phyloP scores from a whole-genome alignment of 2,888 invertebrate genomes.

The Pocota personata region DNA sequence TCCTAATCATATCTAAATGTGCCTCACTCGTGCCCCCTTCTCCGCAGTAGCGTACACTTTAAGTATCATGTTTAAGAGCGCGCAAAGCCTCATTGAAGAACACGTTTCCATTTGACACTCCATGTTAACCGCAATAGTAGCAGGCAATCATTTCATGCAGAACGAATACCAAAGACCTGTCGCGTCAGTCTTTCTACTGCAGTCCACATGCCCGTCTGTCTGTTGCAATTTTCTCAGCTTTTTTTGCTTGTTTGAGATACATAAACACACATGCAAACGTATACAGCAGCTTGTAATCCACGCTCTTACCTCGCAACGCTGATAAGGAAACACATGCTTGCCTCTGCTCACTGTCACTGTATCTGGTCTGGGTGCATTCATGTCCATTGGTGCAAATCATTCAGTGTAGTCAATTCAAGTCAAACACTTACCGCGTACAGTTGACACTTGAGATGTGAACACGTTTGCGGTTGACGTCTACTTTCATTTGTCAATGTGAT shows the following conservation, averaged over 20 bases:
- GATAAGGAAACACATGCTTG: slow-evolving; percentile 42
- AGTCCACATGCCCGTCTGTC: slow-evolving; percentile 10
- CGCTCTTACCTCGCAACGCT: background rate
- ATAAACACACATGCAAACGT: no score
- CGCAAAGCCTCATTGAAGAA: slow-evolving; percentile 24
- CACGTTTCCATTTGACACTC: slow-evolving; percentile 40
- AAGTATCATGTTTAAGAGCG: background rate
- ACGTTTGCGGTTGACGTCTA: background rate
- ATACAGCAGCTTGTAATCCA: slow-evolving; percentile 8
- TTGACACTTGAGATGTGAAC: slow-evolving; percentile 35
- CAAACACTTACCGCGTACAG: slow-evolving; percentile 26
- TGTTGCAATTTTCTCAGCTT: background rate
- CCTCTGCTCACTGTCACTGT: slow-evolving; percentile 16
- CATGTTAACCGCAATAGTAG: slow-evolving; percentile 38
- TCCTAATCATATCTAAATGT: background rate
- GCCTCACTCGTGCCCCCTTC: background rate
- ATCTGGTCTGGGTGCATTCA: slow-evolving; percentile 27
- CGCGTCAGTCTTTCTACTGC: background rate
- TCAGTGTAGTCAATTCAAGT: background rate
- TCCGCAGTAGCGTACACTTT: background rate
- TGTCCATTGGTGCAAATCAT: slow-evolving; percentile 22
- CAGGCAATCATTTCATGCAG: slow-evolving; percentile 36
- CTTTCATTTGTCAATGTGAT: background rate
- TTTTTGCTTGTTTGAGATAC: background rate
- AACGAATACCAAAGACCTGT: slow-evolving; percentile 42